phyloP scores from a whole-genome alignment of 2,113 vertebrate genomes.

The Actenoides lindsayi region DNA sequence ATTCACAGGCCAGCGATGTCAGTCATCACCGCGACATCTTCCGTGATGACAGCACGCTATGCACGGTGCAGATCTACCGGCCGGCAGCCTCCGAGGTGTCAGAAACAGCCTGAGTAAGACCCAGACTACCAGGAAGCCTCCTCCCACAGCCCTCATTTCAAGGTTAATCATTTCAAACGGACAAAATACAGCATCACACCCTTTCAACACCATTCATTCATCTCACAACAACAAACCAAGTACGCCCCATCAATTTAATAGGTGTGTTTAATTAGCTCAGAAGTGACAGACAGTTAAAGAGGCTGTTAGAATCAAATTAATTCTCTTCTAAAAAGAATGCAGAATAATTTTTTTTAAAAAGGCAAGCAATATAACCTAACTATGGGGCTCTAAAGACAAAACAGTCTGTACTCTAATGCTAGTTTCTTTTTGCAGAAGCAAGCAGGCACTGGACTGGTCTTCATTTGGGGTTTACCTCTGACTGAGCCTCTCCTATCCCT shows the following conservation, averaged over 20 bases:
- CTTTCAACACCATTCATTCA: background rate
- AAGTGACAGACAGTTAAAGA: background rate
- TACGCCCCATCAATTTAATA: accelerated
- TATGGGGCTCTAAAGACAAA: background rate
- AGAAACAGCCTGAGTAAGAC: background rate
- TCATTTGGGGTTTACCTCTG: background rate
- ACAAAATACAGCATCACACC: background rate
- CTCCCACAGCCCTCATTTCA: slow-evolving; percentile 9
- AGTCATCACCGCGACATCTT: background rate
- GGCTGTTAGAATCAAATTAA: background rate
- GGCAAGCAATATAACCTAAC: background rate
- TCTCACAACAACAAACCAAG: background rate
- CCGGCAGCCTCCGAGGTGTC: background rate
- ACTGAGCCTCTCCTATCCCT: background rate
- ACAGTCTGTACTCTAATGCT: background rate
- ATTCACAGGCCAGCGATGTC: background rate
- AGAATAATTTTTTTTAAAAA: background rate
- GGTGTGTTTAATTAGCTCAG: background rate
- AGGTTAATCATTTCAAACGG: background rate
- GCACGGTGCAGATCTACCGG: background rate
- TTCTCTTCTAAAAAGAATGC: background rate
- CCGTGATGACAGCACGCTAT: background rate
- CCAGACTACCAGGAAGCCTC: slow-evolving; percentile 32
- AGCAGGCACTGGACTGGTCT: background rate
- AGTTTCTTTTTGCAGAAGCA: background rate